These are phyloP conservation scores for Lycaon pictus DNA, from an alignment of 2,113 vertebrate species.

Conservation along the genomic window DNA sequence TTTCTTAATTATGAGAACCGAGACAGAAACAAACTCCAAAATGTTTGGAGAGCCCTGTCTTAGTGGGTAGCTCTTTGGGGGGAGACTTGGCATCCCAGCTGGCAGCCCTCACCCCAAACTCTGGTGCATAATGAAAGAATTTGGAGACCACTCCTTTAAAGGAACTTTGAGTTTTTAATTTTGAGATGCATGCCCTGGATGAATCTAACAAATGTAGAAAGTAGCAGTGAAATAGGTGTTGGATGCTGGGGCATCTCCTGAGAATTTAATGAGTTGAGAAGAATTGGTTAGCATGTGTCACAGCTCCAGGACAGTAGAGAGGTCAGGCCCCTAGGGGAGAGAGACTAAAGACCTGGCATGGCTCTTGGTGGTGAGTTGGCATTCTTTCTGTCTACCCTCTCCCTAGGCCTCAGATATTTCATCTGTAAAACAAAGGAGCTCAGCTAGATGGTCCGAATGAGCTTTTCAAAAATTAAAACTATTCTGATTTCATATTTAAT, in stretches of 20 bases:
- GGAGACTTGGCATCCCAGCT: too few species aligned
- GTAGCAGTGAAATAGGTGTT: neutral
- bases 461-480: neutral
- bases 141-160: neutral
- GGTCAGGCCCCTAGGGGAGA: neutral
- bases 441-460: neutral
- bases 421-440: neutral
- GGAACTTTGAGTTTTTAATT: neutral
- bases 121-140: neutral
- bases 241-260: accelerated
- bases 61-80: neutral
- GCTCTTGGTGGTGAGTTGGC: accelerated
- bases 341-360: neutral
- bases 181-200: neutral
- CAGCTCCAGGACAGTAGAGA: neutral
- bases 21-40: neutral
- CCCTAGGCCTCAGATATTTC: neutral
- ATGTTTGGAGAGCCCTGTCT: neutral
- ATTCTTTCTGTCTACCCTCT: neutral
- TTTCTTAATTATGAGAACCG: neutral
- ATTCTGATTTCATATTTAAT: neutral
- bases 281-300: neutral
- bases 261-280: neutral
- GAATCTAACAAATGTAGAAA: neutral
- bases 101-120: neutral